Base-by-base conservation (phyloP, 2,113 vertebrate species). In the Triplophysa tibetana region DNA sequence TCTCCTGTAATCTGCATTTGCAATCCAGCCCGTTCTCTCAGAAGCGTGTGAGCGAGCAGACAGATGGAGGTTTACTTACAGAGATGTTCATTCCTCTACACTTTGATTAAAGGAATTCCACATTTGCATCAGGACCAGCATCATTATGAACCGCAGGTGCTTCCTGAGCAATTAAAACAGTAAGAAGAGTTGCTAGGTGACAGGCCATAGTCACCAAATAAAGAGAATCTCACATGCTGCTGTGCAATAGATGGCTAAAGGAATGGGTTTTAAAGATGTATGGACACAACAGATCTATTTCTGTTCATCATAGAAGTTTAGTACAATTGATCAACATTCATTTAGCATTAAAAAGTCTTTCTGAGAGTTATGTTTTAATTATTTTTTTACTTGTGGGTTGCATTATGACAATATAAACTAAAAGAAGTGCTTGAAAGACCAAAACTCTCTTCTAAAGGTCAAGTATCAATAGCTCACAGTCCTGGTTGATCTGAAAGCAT, bases 121-220 rank as follows among this genome's bases (percentile, higher is more conserved):
- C 75, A 74, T 60, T 74, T 83, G 62, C 33, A 85, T 89, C 65
- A 78, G 48, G 33, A 85, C 86, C 38, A 70, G 84, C 79, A 79
- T 85, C 81, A 81, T 90, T 87, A 85, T 84, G 79, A 91, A 87
- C 88, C 88, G n/a, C 79, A 82, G 87, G 89, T 89, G 88, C 88
- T 90, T 89, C 90, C 90, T 87, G 88, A 83, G 86, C 89, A 89
- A 89, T 84, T 84, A 83, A 52, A 65, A 72, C n/a, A 48, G 75
- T 54, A 67, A 86, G 81, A 87, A 81, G 87, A 81, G 89, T 92
- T 91, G 89, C 90, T 92, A 92, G 90, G 90, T 88, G 84, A 91
- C 90, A 21, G n/a, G 60, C 61, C 65, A 21, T 8, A 64, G 77
- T 75, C 83, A 85, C 85, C 86, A 85, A 68, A 75, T 80, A 56